These are phyloP conservation scores for Meteorus cinctellus DNA, from an alignment of 2,888 invertebrate species.

Conservation along the genomic window DNA sequence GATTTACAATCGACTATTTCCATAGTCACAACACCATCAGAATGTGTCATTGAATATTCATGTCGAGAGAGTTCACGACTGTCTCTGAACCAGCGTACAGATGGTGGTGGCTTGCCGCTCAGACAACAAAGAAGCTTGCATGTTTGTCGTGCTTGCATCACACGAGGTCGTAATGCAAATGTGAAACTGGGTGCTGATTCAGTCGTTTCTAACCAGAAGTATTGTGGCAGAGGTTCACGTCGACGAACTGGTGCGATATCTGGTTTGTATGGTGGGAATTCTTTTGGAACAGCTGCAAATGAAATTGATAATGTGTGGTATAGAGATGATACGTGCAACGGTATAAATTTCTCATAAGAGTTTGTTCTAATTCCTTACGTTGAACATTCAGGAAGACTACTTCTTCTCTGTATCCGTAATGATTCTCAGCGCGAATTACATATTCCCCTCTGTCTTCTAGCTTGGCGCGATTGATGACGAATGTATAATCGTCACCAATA, in stretches of 20 bases:
- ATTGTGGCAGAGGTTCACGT: constrained; percentile 88
- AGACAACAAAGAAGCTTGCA: constrained; percentile 98
- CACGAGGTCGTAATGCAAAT: constrained; percentile 98
- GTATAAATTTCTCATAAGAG: neutral
- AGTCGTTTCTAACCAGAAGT: constrained; percentile 93
- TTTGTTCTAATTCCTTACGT: constrained; percentile 77
- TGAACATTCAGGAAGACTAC: constrained; percentile 97
- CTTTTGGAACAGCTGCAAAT: constrained; percentile 82
- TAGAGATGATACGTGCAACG: neutral
- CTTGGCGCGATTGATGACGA: constrained; percentile 97
- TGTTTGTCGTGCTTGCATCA: constrained; percentile 96
- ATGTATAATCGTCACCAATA: constrained; percentile 95
- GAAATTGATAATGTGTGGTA: neutral
- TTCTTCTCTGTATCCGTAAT: constrained; percentile 96
- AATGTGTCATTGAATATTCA: constrained; percentile 91
- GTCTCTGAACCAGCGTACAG: constrained; percentile 95
- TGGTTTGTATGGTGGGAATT: constrained; percentile 80
- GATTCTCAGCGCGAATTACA: constrained; percentile 96
- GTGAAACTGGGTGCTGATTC: constrained; percentile 97
- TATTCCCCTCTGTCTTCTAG: constrained; percentile 98
- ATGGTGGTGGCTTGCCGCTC: constrained; percentile 94
- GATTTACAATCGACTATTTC: constrained; percentile 97
- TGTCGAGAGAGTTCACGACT: constrained; percentile 91
- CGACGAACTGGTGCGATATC: constrained; percentile 83
- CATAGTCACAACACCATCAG: constrained; percentile 97